phyloP scores from a whole-genome alignment of 2,888 invertebrate species.

The Xestia rhomboidea region DNA sequence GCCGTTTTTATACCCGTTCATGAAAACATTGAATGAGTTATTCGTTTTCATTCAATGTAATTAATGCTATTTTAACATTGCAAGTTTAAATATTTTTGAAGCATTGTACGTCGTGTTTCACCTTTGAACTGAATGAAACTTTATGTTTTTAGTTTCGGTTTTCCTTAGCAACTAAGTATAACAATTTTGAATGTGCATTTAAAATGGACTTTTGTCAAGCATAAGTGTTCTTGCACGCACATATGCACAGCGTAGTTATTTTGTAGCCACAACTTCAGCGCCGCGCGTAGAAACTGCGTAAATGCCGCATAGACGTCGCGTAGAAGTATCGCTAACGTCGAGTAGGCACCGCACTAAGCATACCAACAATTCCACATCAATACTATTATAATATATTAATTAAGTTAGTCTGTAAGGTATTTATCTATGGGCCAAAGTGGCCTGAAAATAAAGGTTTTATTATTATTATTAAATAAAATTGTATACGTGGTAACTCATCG shows the following conservation, averaged over 20 bases:
- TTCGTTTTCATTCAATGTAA: slow-evolving; percentile 40
- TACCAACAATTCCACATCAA: neutral
- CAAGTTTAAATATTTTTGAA: slow-evolving; percentile 32
- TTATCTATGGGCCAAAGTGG: no score
- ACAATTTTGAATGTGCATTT: neutral
- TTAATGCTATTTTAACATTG: slow-evolving; percentile 22
- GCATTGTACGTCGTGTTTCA: slow-evolving; percentile 18
- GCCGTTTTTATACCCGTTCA: slow-evolving; percentile 23
- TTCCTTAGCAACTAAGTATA: slow-evolving; percentile 23
- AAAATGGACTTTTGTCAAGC: neutral
- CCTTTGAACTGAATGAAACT: slow-evolving; percentile 34
- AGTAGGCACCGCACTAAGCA: neutral
- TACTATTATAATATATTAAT: no score
- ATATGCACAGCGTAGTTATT: neutral
- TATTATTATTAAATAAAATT: neutral
- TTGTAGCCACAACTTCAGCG: neutral
- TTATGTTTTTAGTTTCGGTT: slow-evolving; percentile 35
- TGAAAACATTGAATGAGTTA: slow-evolving; percentile 39
- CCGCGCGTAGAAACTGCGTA: neutral
- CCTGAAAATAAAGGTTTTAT: no score
- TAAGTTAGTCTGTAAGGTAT: no score
- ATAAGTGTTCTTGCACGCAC: neutral
- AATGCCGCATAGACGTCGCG: neutral
- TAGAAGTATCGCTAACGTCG: neutral
- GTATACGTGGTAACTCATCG: neutral